Evolutionary conservation across 2,797 vertebrate genomes (phyloP).

Genomic region (Eutrigla gurnardus): DNA sequence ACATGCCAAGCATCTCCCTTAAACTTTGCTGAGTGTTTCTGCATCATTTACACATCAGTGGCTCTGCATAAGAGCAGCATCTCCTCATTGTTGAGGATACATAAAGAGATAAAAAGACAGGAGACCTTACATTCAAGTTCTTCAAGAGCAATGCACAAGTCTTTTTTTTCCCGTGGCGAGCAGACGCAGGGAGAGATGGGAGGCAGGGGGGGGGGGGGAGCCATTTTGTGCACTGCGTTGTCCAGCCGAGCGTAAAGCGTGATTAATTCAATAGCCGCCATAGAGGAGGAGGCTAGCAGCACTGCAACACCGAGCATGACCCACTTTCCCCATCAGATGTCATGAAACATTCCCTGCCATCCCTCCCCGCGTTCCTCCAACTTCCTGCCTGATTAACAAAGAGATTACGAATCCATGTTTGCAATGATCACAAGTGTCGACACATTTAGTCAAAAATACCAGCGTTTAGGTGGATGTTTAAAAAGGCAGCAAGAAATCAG

Average conservation of each 20-base stretch:
- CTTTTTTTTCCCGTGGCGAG: conserved; percentile 57
- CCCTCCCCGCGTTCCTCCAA: conserved; percentile 49
- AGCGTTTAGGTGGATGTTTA: background rate
- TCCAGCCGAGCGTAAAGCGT: conserved; percentile 90
- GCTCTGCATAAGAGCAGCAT: conserved; percentile 51
- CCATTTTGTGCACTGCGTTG: conserved; percentile 82
- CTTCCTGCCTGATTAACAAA: conserved; percentile 63
- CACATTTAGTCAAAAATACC: background rate
- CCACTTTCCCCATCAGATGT: conserved; percentile 94
- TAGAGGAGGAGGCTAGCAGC: conserved; percentile 91
- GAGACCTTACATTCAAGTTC: conserved; percentile 49
- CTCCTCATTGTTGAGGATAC: conserved; percentile 53
- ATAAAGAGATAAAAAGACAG: conserved; percentile 45
- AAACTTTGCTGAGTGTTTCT: conserved; percentile 40
- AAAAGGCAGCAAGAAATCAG: conserved; percentile 6
- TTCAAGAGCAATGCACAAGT: conserved; percentile 56
- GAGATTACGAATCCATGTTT: conserved; percentile 10
- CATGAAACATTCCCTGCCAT: conserved; percentile 80
- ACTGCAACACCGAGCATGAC: conserved; percentile 89
- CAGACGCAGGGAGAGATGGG: conserved; percentile 37
- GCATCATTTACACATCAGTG: conserved; percentile 53
- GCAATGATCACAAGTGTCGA: background rate
- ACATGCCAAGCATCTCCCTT: background rate
- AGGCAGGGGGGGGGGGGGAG: conserved; percentile 44
- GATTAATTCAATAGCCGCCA: conserved; percentile 94